Evolutionary conservation across 2,113 vertebrate genomes (phyloP), one percentile per base, ranked within the genome.

Genomic region (Physeter macrocephalus): DNA sequence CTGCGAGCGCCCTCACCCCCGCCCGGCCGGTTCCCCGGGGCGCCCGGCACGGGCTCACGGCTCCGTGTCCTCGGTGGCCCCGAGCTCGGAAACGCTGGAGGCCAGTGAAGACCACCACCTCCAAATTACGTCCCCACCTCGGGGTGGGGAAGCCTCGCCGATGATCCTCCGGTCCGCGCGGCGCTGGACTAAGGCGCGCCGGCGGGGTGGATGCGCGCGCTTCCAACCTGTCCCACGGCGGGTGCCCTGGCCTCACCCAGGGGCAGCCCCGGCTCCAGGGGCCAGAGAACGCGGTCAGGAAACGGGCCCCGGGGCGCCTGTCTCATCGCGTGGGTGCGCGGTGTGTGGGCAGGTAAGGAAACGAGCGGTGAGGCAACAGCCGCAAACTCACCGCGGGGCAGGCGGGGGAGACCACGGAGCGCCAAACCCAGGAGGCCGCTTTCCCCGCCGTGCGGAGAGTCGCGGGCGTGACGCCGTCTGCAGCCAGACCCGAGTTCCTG

Each of bases 401-500:
- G 46, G 34, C 8, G 11, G 21, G 14, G 61, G 34, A 21, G n/a
- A 17, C 8, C 27, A 2, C 1, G 27, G 49, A 8, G 1, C 0
- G 1, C 49, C 49, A 14, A 23, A 11, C 75, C 75, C 12, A 14
- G 75, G 39, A 49, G 72, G 75, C 13, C 27, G 5, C 20, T 15
- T 31, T 8, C 31, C 8, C 7, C 5, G 8, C 0, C 3, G 6
- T 1, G 3, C 17, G 41, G 57, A 18, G 1, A 1, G 71, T 6
- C 49, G 2, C 10, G 0, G 2, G 8, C 10, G 11, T 1, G 18
- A n/a, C 46, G 11, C 75, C 12, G 17, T 61, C 75, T 52, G 75
- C 74, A 93, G 97, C 67, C 84, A 92, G 92, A 97, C 78, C 94
- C 25, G 74, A 18, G 82, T 46, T 95, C 64, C 96, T 84, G 97